Evolutionary conservation across 2,113 vertebrate genomes (phyloP), one percentile per base, ranked within the genome.

Genomic region (Symphodus melops): DNA sequence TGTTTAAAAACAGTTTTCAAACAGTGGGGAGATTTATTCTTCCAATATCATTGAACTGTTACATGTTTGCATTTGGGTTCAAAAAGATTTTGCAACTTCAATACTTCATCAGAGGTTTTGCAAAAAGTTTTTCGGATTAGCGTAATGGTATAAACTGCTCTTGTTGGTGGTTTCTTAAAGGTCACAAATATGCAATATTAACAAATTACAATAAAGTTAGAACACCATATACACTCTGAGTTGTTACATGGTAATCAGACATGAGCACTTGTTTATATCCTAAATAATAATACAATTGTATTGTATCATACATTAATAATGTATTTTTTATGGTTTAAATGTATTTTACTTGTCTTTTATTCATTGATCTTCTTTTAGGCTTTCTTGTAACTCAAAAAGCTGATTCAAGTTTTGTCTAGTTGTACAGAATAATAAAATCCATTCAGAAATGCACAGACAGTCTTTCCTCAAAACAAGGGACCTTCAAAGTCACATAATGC

Each of bases 21-120:
- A 75, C 63, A 66, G 42, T n/a, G 19, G 46, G 17, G 60, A 44
- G 41, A 51, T 57, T 23, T 25, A 39, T 48, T 23, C 33, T 60
- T 60, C 19, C 37, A 25, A n/a, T 37, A 25, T 20, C 51, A 13
- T 33, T 62, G 39, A 69, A 70, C 54, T n/a, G n/a, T 71, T 49
- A n/a, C 2, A 17, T 67, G 20, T 44, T 68, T 59, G 51, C 19
- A 60, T 58, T 66, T 54, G 9, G 53, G 25, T 42, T 61, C 21
- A 36, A 44, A 48, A 57, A 19, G 19, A 68, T 49, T 41, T 67
- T 58, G 12, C 25, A 49, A 46, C n/a, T 14, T 21, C 12, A 41
- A 61, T 61, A n/a, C 48, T 51, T 20, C 48, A 51, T 51, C 19
- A 13, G 48, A 51, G 48, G 48, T 51, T 51, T 51, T 4, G 17